Percentiles rank a stretch among this genome's conserved stretches.
These are phyloP conservation scores for Lasioglossum lativentre DNA, from an alignment of 2,888 invertebrate species.

Conservation along the genomic window DNA sequence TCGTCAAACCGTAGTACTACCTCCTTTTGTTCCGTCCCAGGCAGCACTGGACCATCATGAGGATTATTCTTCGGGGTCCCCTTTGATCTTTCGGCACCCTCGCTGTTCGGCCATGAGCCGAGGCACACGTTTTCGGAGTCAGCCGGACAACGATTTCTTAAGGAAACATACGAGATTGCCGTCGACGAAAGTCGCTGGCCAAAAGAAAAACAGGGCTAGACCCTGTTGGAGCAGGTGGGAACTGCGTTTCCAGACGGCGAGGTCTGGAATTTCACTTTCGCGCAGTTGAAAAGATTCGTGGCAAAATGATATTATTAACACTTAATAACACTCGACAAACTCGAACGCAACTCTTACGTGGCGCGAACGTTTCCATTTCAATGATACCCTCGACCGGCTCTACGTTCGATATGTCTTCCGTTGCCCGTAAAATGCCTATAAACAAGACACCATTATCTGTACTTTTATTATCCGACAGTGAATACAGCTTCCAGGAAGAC, in stretches of 20 bases:
- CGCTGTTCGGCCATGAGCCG: conserved; percentile 44
- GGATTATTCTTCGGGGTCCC: conserved; percentile 71
- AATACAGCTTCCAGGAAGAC: not conserved
- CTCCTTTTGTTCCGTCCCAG: conserved; percentile 58
- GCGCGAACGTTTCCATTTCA: not conserved
- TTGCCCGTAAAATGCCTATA: not conserved
- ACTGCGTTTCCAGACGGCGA: not conserved
- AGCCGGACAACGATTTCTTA: conserved; percentile 41
- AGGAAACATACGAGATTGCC: not conserved
- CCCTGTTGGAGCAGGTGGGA: not conserved
- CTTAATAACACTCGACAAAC: not conserved
- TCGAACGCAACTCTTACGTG: not conserved
- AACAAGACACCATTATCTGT: not conserved
- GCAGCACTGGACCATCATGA: conserved; percentile 61
- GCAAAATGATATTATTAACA: not conserved
- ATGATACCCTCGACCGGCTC: not conserved
- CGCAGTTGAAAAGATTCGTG: not conserved
- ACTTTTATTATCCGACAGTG: not conserved
- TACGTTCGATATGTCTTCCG: not conserved
- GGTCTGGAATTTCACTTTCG: not conserved
- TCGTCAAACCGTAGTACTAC: conserved; percentile 54
- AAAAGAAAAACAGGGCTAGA: not conserved
- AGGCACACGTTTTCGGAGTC: conserved; percentile 35
- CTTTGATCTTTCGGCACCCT: conserved; percentile 77
- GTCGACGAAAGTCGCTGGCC: not conserved